These are phyloP conservation scores for Synodontis membranacea DNA, from an alignment of 2,113 vertebrate genomes.

Conservation along the genomic window DNA sequence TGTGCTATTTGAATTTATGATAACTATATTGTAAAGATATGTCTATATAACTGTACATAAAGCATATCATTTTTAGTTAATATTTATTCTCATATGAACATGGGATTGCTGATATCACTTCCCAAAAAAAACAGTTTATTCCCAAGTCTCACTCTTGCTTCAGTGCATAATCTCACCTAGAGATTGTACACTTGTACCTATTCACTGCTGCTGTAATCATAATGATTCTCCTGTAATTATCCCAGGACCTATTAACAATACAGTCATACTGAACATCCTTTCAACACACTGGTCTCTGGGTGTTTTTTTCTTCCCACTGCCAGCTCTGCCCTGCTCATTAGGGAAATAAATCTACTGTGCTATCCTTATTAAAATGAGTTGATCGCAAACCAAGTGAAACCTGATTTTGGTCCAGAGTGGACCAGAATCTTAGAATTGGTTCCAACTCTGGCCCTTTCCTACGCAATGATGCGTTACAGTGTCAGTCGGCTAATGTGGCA, in stretches of 20 bases:
- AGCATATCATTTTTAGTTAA: background rate
- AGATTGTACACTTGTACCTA: background rate
- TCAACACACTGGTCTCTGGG: background rate
- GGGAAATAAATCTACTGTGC: background rate
- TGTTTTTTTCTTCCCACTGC: background rate
- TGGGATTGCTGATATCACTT: background rate
- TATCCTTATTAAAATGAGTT: background rate
- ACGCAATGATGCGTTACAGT: background rate
- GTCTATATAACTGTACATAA: background rate
- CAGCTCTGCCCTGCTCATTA: background rate
- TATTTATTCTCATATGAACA: background rate
- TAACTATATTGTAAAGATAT: background rate
- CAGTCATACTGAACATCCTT: background rate
- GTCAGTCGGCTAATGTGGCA: background rate
- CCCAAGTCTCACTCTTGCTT: background rate
- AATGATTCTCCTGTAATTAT: background rate
- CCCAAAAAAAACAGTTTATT: background rate
- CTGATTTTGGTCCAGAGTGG: background rate
- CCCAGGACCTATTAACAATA: background rate
- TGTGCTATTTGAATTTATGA: background rate
- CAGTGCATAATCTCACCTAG: background rate
- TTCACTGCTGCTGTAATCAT: background rate
- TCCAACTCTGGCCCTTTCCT: background rate
- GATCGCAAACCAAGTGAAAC: background rate
- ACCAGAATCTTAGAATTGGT: background rate